Evolutionary conservation across 2,888 invertebrate species (phyloP).

Genomic region (Anagyrus pseudococci): DNA sequence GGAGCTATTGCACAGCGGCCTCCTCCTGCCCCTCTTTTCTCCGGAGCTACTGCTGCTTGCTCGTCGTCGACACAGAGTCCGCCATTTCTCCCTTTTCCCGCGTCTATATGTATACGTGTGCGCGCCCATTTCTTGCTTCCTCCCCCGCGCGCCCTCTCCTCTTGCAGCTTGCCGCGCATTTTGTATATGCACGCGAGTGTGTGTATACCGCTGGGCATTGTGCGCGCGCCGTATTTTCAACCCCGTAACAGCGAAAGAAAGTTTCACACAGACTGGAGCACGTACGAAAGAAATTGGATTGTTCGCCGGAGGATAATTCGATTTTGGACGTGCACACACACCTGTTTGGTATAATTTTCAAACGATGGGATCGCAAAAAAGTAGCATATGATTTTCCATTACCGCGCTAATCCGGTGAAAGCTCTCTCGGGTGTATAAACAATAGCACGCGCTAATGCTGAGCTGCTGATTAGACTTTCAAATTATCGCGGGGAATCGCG

Average conservation of each 20-base stretch:
- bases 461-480: slow-evolving; percentile 6
- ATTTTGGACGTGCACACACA: too few species aligned
- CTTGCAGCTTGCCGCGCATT: slow-evolving; percentile 12
- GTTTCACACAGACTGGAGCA: too few species aligned
- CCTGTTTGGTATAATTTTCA: too few species aligned
- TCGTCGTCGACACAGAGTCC: slow-evolving; percentile 13
- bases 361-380: too few species aligned
- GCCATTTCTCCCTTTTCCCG: slow-evolving; percentile 34
- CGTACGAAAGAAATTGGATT: too few species aligned
- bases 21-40: background rate
- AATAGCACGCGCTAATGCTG: too few species aligned
- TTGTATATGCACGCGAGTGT: slow-evolving; percentile 12
- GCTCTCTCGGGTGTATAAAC: too few species aligned
- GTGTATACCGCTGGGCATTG: background rate
- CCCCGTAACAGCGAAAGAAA: background rate
- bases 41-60: too few species aligned
- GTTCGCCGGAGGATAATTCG: too few species aligned
- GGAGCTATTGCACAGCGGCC: background rate
- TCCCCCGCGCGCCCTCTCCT: background rate
- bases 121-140: slow-evolving; percentile 17
- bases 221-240: too few species aligned
- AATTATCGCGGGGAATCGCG: background rate
- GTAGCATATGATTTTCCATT: too few species aligned
- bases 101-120: background rate
- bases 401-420: too few species aligned